These are phyloP conservation scores for Nicator chloris DNA, from an alignment of 2,113 vertebrate species.

Conservation along the genomic window DNA sequence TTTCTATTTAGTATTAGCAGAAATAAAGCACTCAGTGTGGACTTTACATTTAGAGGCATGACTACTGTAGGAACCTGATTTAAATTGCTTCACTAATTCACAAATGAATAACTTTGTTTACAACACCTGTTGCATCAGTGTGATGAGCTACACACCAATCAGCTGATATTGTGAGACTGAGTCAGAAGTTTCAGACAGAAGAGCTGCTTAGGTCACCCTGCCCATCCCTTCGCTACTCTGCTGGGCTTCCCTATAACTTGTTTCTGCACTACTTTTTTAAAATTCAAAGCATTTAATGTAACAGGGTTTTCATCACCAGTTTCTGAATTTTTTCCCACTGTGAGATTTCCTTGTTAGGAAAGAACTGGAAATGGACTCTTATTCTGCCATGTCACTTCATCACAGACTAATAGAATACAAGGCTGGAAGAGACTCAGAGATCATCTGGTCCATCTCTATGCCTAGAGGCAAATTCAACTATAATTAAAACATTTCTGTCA, in stretches of 20 bases:
- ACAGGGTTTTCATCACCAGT: not conserved
- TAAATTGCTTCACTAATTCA: not conserved
- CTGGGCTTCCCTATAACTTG: not conserved
- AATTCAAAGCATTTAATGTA: not conserved
- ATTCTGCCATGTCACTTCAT: not conserved
- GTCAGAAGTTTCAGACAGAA: not conserved
- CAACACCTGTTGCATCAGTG: conserved; percentile 14
- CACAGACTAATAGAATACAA: not conserved
- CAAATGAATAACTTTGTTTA: conserved; percentile 7
- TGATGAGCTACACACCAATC: not conserved
- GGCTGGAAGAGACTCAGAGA: not conserved
- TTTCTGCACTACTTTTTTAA: not conserved
- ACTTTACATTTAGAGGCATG: not conserved
- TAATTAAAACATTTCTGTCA: conserved; percentile 21
- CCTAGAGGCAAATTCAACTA: not conserved
- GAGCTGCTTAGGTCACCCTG: not conserved
- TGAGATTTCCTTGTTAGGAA: not conserved
- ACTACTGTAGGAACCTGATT: not conserved
- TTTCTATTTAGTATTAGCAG: not conserved
- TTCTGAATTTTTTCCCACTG: not conserved
- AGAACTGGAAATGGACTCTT: not conserved
- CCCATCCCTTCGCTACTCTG: not conserved
- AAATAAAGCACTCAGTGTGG: not conserved
- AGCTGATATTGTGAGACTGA: not conserved
- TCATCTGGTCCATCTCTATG: not conserved